Percentiles rank a stretch among this genome's conserved stretches.
phyloP scores from a whole-genome alignment of 2,797 vertebrate species.

The Leptatherina wallacei region DNA sequence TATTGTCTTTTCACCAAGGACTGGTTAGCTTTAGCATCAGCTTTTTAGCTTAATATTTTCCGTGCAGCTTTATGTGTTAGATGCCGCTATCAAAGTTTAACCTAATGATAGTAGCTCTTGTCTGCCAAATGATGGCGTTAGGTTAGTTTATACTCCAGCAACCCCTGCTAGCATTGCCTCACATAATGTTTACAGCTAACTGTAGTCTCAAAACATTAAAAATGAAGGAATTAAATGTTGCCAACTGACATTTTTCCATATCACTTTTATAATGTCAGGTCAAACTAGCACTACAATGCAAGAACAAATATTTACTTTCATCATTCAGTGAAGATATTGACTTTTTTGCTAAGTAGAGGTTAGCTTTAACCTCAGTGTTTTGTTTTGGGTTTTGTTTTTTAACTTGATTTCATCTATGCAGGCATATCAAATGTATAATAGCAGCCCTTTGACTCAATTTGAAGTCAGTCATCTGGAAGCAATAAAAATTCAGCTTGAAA shows the following conservation, averaged over 20 bases:
- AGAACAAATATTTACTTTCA: neutral
- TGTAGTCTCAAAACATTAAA: neutral
- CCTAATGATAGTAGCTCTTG: neutral
- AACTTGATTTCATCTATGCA: neutral
- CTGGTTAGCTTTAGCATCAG: neutral
- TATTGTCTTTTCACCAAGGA: neutral
- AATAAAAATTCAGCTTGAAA: neutral
- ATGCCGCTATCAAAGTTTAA: neutral
- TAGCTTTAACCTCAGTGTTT: neutral
- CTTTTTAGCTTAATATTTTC: neutral
- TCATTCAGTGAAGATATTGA: neutral
- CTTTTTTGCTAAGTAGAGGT: neutral
- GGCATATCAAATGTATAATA: neutral
- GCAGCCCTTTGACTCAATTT: constrained; percentile 5
- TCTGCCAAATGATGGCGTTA: neutral
- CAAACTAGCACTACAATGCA: neutral
- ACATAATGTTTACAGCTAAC: neutral
- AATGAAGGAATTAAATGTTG: neutral
- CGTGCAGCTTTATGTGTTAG: neutral
- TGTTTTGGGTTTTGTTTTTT: neutral
- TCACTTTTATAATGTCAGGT: neutral
- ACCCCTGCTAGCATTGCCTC: neutral
- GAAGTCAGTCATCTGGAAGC: neutral
- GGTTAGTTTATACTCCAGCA: neutral
- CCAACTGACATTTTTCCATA: constrained; percentile 2